These are phyloP conservation scores for Chascanopsetta lugubris DNA, from an alignment of 2,113 vertebrate species.

Conservation along the genomic window DNA sequence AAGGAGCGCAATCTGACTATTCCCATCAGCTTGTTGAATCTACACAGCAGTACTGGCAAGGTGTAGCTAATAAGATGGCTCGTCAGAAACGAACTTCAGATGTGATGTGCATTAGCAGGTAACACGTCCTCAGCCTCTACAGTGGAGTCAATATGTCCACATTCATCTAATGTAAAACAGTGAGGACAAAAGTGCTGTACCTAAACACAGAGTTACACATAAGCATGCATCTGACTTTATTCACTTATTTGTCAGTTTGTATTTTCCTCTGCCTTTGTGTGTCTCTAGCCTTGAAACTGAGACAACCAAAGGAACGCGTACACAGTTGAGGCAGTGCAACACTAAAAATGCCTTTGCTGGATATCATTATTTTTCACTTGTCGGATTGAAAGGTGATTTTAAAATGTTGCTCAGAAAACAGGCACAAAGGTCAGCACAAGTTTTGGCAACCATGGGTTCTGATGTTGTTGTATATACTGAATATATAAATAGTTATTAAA, in stretches of 20 bases:
- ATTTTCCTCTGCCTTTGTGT: neutral
- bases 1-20: too few relatives aligned
- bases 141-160: neutral
- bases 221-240: neutral
- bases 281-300: slow-evolving; percentile 10
- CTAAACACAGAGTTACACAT: neutral
- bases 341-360: slow-evolving; percentile 9
- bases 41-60: too few relatives aligned
- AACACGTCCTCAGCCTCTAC: neutral
- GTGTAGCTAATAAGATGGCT: neutral
- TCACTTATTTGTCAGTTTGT: slow-evolving; percentile 3
- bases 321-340: slow-evolving; percentile 1
- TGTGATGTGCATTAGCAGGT: slow-evolving; percentile 2
- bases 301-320: slow-evolving; percentile 23
- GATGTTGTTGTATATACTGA: slow-evolving; percentile 10
- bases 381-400: slow-evolving; percentile 26
- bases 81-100: slow-evolving; percentile 8
- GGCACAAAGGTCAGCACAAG: slow-evolving; percentile 14
- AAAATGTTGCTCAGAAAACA: slow-evolving; percentile 13
- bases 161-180: slow-evolving; percentile 9
- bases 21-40: too few relatives aligned
- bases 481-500: slow-evolving; percentile 7
- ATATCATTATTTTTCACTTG: slow-evolving; percentile 41
- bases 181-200: neutral
- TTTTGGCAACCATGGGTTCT: neutral